A percentile compares a stretch with the other conserved stretches of the same genome.
Conservation (phyloP, 1,140 invertebrate genomes). For the Eubasilissa regina region DNA sequence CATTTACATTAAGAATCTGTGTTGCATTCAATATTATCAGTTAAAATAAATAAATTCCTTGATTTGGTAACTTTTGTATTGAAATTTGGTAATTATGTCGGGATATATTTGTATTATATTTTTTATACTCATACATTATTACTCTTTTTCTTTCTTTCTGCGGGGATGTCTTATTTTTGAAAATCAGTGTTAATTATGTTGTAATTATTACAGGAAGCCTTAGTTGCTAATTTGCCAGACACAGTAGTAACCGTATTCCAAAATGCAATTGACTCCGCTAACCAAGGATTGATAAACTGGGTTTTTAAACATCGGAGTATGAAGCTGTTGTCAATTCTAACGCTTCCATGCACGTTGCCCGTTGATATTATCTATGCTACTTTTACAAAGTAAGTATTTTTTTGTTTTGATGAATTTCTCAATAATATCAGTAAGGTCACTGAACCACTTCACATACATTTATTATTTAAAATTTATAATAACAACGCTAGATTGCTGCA, state of each 20-base stretch:
- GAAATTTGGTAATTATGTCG: no score
- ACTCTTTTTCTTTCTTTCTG: no score
- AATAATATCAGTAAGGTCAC: constrained; percentile 13
- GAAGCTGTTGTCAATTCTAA: constrained; percentile 84
- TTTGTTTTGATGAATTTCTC: neutral
- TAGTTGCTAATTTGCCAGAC: constrained; percentile 89
- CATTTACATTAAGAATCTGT: no score
- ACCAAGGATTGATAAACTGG: constrained; percentile 92
- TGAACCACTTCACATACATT: constrained; percentile 34
- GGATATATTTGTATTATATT: no score
- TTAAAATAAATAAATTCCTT: no score
- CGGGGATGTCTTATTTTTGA: no score
- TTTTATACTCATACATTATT: no score
- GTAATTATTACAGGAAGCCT: constrained; percentile 79
- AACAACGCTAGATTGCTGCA: neutral
- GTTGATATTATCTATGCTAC: constrained; percentile 89
- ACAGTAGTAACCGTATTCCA: constrained; percentile 90
- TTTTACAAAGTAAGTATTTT: constrained; percentile 82
- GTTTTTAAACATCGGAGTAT: constrained; percentile 87
- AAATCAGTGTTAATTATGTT: no score
- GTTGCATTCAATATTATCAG: no score
- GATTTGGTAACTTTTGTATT: no score
- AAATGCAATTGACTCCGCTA: constrained; percentile 92
- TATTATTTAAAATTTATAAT: constrained; percentile 27
- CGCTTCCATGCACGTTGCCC: constrained; percentile 88